phyloP scores from a whole-genome alignment of 2,888 invertebrate genomes.

The Perizoma flavofasciatum region DNA sequence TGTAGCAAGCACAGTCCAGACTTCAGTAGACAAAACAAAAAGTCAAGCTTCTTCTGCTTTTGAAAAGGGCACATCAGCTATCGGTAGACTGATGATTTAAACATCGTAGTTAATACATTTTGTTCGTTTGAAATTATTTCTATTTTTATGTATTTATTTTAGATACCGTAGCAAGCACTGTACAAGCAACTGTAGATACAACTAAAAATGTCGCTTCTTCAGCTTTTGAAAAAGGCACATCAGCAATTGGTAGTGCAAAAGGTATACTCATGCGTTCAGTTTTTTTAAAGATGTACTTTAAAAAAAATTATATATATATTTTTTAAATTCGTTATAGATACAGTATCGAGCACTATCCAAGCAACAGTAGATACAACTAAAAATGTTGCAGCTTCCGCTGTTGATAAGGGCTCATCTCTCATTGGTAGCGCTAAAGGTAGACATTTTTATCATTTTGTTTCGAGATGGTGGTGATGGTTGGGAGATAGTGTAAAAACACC shows the following conservation, averaged over 20 bases:
- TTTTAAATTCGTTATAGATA: conserved; percentile 1
- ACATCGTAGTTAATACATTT: no score
- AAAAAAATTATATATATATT: neutral
- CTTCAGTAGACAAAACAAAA: conserved; percentile 59
- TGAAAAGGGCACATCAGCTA: conserved; percentile 56
- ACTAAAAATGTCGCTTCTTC: conserved; percentile 53
- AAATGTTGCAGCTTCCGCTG: conserved; percentile 43
- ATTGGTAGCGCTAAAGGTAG: conserved; percentile 58
- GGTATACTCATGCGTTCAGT: neutral
- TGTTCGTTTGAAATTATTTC: no score
- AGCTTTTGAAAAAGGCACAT: conserved; percentile 50
- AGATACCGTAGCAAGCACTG: conserved; percentile 52
- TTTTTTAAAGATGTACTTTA: neutral
- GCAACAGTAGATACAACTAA: conserved; percentile 46
- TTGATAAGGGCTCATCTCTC: conserved; percentile 46
- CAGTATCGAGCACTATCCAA: conserved; percentile 34
- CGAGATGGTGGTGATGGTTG: no score
- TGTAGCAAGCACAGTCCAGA: conserved; percentile 51
- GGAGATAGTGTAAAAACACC: no score
- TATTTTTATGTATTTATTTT: conserved; percentile 33
- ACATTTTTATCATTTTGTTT: neutral
- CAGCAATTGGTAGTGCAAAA: conserved; percentile 21
- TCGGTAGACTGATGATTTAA: conserved; percentile 33
- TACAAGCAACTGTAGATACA: conserved; percentile 53
- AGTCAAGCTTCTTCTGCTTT: conserved; percentile 54